phyloP scores from a whole-genome alignment of 1,140 invertebrate genomes.

The Nebria ingens region DNA sequence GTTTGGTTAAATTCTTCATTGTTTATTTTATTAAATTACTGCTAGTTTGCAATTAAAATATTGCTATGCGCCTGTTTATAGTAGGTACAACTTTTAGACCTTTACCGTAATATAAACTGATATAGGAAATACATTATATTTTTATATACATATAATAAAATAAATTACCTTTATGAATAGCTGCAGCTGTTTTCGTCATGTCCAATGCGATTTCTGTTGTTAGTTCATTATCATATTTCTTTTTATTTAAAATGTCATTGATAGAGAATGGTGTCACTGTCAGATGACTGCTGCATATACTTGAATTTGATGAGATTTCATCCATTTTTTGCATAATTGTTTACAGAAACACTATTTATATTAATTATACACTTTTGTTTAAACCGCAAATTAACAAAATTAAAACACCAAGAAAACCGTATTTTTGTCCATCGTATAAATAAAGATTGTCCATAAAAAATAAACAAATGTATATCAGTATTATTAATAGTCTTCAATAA shows the following conservation, averaged over 20 bases:
- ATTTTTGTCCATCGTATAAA: constrained; percentile 11
- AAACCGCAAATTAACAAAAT: constrained; percentile 3
- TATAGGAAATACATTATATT: no score
- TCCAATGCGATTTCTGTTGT: constrained; percentile 30
- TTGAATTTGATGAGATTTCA: constrained; percentile 15
- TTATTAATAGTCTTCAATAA: neutral
- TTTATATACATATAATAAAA: no score
- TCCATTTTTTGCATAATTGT: constrained; percentile 21
- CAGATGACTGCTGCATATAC: constrained; percentile 21
- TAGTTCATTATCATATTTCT: constrained; percentile 25
- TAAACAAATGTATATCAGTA: neutral
- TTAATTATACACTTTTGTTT: no score
- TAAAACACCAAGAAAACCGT: constrained; percentile 2
- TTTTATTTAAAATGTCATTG: constrained; percentile 59
- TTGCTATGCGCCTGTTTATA: no score
- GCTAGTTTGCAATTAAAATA: no score
- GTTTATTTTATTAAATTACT: no score
- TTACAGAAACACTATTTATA: constrained; percentile 8
- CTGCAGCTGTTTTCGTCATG: constrained; percentile 29
- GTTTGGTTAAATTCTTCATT: no score
- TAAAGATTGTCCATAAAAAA: no score
- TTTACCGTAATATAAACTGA: no score
- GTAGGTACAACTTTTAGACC: no score
- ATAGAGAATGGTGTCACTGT: constrained; percentile 61
- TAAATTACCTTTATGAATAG: constrained; percentile 1